These are phyloP conservation scores for Trichonephila inaurata DNA, from an alignment of 1,140 invertebrate species.

Conservation along the genomic window DNA sequence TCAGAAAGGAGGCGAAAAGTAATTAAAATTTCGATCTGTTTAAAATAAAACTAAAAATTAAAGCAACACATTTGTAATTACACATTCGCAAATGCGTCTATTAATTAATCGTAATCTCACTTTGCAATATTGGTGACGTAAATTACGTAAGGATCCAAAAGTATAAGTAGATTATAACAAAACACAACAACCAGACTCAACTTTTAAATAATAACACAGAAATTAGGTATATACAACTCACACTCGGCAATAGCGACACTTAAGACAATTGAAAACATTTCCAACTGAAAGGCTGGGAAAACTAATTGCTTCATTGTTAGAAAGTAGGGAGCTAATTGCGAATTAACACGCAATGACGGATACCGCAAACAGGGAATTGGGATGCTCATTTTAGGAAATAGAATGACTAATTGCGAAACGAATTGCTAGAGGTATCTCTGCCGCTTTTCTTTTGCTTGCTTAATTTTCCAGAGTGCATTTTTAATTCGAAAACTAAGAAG, in stretches of 20 bases:
- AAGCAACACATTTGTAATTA: too few species aligned
- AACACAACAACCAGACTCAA: too few species aligned
- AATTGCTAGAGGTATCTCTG: not conserved
- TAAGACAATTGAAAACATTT: not conserved
- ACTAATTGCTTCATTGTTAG: conserved; percentile 50
- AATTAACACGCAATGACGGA: conserved; percentile 57
- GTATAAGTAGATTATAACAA: too few species aligned
- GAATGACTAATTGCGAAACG: conserved; percentile 20
- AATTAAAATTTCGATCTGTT: too few species aligned
- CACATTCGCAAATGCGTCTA: too few species aligned
- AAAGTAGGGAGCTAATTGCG: conserved; percentile 42
- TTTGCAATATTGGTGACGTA: too few species aligned
- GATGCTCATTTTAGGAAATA: not conserved
- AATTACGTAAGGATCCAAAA: too few species aligned
- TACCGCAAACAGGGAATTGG: not conserved
- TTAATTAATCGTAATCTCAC: too few species aligned
- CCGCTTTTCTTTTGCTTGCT: not conserved
- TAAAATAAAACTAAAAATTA: too few species aligned
- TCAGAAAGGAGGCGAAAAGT: too few species aligned
- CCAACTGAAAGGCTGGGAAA: not conserved
- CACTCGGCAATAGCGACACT: not conserved
- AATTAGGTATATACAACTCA: not conserved
- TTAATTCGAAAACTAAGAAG: not conserved
- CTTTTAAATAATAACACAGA: not conserved
- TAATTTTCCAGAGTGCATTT: not conserved